phyloP scores from a whole-genome alignment of 23 tunicate species.

The Halocynthia roretzi region DNA sequence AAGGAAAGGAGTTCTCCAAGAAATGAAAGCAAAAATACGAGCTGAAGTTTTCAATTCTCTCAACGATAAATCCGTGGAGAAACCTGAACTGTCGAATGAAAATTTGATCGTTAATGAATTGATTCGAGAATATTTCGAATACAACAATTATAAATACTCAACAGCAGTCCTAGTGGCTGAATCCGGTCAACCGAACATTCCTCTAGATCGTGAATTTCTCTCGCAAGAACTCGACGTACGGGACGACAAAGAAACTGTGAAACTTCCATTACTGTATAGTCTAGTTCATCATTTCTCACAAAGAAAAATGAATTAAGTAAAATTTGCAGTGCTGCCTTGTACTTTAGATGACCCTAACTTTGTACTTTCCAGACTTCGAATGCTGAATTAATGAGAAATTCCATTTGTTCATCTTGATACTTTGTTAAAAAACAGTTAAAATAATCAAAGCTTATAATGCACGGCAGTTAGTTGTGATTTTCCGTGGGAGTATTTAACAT shows the following conservation, averaged over 20 bases:
- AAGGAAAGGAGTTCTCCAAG: constrained; percentile 52
- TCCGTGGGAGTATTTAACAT: too few relatives aligned
- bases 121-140: constrained; percentile 74
- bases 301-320: background rate
- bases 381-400: too few relatives aligned
- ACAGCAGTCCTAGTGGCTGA: constrained; percentile 87
- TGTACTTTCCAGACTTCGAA: too few relatives aligned
- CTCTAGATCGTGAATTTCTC: constrained; percentile 64
- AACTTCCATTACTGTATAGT: constrained; percentile 76
- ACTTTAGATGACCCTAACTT: too few relatives aligned
- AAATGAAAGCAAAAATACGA: constrained; percentile 68
- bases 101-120: constrained; percentile 83
- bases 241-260: constrained; percentile 24
- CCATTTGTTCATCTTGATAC: too few relatives aligned
- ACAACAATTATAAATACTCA: constrained; percentile 81
- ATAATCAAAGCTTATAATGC: too few relatives aligned
- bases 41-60: constrained; percentile 75
- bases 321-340: too few relatives aligned
- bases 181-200: constrained; percentile 74
- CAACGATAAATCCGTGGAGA: constrained; percentile 46
- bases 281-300: constrained; percentile 22
- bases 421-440: too few relatives aligned
- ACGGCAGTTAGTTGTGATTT: too few relatives aligned
- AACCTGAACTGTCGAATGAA: constrained; percentile 74
- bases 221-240: constrained; percentile 77